Conservation (phyloP, 2,113 vertebrate species). For the Muscicapa adusta region DNA sequence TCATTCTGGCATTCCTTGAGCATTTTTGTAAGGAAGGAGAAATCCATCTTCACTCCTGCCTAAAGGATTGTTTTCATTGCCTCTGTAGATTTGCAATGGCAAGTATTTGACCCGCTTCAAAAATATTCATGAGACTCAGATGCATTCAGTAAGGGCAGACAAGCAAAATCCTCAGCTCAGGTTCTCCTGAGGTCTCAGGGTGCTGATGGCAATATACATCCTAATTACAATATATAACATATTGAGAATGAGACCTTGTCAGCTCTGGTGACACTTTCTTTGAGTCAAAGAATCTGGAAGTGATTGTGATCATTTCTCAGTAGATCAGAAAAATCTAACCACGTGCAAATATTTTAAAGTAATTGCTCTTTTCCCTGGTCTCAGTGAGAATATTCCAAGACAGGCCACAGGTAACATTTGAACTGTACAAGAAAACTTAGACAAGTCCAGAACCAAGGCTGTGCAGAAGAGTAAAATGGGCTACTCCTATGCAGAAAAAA, state of each 20-base stretch:
- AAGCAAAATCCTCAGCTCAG: slow-evolving; percentile 1
- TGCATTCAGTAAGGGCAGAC: background rate
- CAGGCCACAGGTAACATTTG: background rate
- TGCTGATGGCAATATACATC: slow-evolving; percentile 19
- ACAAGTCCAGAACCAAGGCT: background rate
- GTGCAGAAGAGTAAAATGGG: background rate
- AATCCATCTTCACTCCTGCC: slow-evolving; percentile 2
- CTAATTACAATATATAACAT: background rate
- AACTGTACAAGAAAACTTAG: background rate
- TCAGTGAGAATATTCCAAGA: background rate
- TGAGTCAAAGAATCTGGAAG: background rate
- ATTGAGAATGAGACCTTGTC: slow-evolving; percentile 1
- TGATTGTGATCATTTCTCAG: slow-evolving; percentile 6
- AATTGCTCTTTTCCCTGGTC: background rate
- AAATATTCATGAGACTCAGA: slow-evolving; percentile 34
- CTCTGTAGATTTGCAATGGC: background rate
- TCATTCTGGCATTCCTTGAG: background rate
- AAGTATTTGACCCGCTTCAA: slow-evolving; percentile 46
- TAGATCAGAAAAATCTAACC: background rate
- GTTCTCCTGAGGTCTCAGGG: background rate
- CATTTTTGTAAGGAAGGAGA: background rate
- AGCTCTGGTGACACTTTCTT: background rate
- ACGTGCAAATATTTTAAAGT: background rate
- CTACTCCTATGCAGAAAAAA: background rate
- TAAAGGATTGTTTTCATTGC: slow-evolving; percentile 41